These are phyloP conservation scores for Trogon melanurus DNA, from an alignment of 2,113 vertebrate genomes.

Conservation along the genomic window DNA sequence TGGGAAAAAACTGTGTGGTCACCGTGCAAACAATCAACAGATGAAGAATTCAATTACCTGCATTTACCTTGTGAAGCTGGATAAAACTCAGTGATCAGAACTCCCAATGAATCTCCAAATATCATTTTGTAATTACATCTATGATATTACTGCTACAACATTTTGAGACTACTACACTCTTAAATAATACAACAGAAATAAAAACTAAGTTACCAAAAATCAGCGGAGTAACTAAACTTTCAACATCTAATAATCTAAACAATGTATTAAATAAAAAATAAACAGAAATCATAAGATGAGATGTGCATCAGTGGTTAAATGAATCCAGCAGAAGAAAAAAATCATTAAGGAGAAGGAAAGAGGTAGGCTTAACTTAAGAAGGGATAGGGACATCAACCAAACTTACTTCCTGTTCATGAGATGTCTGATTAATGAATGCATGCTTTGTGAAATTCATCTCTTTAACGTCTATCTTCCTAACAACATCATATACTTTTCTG, in stretches of 20 bases:
- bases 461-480: constrained; percentile 82
- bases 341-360: constrained; percentile 29
- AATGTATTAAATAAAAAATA: not conserved
- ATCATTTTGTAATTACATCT: not conserved
- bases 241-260: not conserved
- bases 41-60: not conserved
- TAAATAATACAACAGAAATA: not conserved
- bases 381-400: constrained; percentile 65
- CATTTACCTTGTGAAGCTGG: not conserved
- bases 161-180: not conserved
- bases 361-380: constrained; percentile 61
- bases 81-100: not conserved
- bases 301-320: not conserved
- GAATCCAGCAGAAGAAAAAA: not conserved
- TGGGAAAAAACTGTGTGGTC: not conserved
- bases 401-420: constrained; percentile 78
- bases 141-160: not conserved
- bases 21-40: not conserved
- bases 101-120: not conserved
- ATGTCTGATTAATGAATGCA: constrained; percentile 78
- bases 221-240: not conserved
- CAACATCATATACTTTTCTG: constrained; percentile 81
- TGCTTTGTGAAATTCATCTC: constrained; percentile 80
- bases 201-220: not conserved
- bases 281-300: constrained; percentile 23